Evolutionary conservation across 2,888 invertebrate species (phyloP), one percentile per base, ranked within the genome.

Genomic region (Cryptus viduatorius): DNA sequence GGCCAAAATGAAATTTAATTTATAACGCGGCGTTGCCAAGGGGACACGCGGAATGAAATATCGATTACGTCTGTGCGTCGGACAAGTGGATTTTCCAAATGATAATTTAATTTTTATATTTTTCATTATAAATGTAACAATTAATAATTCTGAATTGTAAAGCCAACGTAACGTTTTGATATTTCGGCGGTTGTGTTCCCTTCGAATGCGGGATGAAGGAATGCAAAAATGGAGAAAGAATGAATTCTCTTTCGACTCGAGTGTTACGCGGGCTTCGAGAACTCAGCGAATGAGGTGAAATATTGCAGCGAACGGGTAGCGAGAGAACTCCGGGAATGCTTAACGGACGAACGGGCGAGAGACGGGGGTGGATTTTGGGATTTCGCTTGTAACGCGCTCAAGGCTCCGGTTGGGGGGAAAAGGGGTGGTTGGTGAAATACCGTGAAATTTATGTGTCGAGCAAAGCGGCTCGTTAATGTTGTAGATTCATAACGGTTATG

Each of bases 381-480:
- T 79, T 75, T 56, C 56, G 83, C 73, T 79, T 72, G 72, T 82
- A 83, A 81, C 71, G 73, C 68, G 56, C 37, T 37, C 37, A 37
- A 37, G 37, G 37, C 37, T 37, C 8, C 37, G 37, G 37, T 8
- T 5, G 5, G 37, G 37, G 37, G 37, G 0, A 65, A 68, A 29
- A 53, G 64, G 50, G 68, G 68, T 64, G 82, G 84, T 67, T 72
- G 71, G 65, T 42, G 83, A 85, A 88, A 88, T 84, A 86, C 85
- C 61, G 67, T 50, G 84, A 86, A 84, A 88, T 86, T 88, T 86
- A 87, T 87, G 82, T 76, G 80, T 82, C 84, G 82, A 73, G 82
- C 73, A 85, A 86, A 85, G 82, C 84, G 84, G 69, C 79, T 87
- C 83, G 88, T 89, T 88, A 90, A 90, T 88, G 87, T 83, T 87